Base-by-base conservation (phyloP, 2,113 vertebrate genomes). In the Syrrhaptes paradoxus region DNA sequence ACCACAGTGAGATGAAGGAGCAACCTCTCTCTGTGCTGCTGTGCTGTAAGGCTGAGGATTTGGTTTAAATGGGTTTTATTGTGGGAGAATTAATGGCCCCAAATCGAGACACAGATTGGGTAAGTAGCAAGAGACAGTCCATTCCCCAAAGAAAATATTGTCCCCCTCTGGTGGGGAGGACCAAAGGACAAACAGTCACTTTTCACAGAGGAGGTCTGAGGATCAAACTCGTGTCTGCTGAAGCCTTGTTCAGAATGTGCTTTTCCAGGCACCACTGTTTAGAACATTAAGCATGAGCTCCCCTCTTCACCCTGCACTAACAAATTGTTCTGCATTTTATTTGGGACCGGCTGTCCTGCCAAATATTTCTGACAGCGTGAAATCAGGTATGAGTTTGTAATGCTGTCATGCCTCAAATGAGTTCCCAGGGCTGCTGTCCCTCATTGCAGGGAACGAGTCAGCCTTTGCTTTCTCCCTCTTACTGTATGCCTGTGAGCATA, bases 131-230 rank as follows among this genome's bases (percentile, higher is more conserved):
- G 49, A 48, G 18, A 32, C 11, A n/a, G 25, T 10, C 57, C 31
- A 7, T 32, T 13, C 7, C 22, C 46, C 36, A 34, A 7, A 10
- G 20, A 9, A 26, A 9, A 2, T 4, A 1, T 4, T 13, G 6
- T 17, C 11, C 2, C 52, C 13, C 67, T 29, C 22, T 14, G 41
- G 11, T 11, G 11, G 26, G 41, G 32, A 18, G 41, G 31, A 72
- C n/a, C 22, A 32, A 70, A 31, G 32, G 4, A 9, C 24, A 54
- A 80, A n/a, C 7, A 26, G 11, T 45, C 41, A 7, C 28, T 45
- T 17, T 48, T 59, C 43, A 22, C 16, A 31, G 25, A 28, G 31
- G 9, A 16, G 9, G 13, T 48, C 29, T n/a, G 8, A 36, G 36
- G 36, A 36, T 36, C 36, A 36, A 59, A 5, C 32, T 31, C 45